Base-by-base conservation (phyloP, 2,113 vertebrate genomes). In the Melanerpes formicivorus region DNA sequence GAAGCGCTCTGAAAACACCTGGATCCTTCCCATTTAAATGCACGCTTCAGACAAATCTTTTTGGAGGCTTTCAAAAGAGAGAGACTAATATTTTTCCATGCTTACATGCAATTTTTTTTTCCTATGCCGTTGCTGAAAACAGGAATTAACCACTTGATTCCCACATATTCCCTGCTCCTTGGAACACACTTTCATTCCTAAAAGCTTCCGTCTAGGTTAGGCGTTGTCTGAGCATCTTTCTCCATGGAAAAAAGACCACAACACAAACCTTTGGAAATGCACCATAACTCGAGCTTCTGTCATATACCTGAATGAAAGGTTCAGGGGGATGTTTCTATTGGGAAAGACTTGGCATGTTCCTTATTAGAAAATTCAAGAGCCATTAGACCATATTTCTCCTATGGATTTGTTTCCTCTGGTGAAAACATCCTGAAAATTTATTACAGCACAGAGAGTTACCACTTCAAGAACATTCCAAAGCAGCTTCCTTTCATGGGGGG, bases 1-100 rank as follows among this genome's bases (percentile, higher is more conserved):
- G 69, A 93, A 84, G 74, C 82, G 96, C 97, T 97, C 96, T 96
- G 94, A 96, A 97, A 97, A 98, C 97, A 98, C 98, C 97, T 98
- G 97, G 87, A 97, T 94, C 95, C 96, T 96, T 91, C 93, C 95
- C 90, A 97, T 96, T 98, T 97, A 96, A 97, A 97, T 95, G 95
- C 88, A 93, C 2, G 11, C 96, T 97, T 97, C 97, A 97, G 97
- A 98, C 95, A 97, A 96, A 97, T 95, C 95, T 96, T 97, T 97
- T 93, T 64, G 50, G 87, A 92, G 89, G 83, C 34, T 95, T 97
- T 97, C 94, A 97, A 94, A 97, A 93, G 93, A 44, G 56, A 81
- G 48, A 96, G 93, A 94, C 89, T 95, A 97, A 96, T 95, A 97
- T 95, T 95, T 97, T 95, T 62, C 77, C 89, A 87, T 55, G 91